Conservation (phyloP, 2,797 vertebrate species). For the Liparis tanakae region DNA sequence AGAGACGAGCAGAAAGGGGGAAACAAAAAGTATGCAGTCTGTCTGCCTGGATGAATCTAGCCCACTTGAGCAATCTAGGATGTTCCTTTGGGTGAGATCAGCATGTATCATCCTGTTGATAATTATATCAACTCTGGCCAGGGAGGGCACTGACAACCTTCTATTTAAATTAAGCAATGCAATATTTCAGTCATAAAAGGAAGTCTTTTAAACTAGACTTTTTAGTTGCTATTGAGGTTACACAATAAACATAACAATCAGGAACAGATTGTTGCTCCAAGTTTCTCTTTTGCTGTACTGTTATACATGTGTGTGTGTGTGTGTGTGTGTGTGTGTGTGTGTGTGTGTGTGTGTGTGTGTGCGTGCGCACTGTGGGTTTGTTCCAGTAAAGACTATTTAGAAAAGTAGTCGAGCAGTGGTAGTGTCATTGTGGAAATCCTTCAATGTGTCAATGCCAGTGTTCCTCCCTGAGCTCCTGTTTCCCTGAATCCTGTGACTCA, state of each 20-base stretch:
- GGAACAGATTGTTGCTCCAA: conserved; percentile 49
- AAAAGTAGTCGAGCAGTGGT: conserved; percentile 36
- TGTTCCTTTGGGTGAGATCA: conserved; percentile 55
- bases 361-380: background rate
- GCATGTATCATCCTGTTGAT: conserved; percentile 51
- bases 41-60: conserved; percentile 23
- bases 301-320: conserved; percentile 9
- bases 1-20: conserved; percentile 16
- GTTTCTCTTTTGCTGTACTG: conserved; percentile 69
- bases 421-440: conserved; percentile 75
- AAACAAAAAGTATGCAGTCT: conserved; percentile 15
- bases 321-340: conserved; percentile 14
- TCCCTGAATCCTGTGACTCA: conserved; percentile 82
- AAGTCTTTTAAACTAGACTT: conserved; percentile 58
- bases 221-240: conserved; percentile 50
- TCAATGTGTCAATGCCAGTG: conserved; percentile 70
- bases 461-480: conserved; percentile 67
- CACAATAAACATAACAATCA: conserved; percentile 48
- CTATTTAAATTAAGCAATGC: conserved; percentile 32
- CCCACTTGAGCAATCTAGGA: conserved; percentile 64
- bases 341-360: conserved; percentile 39
- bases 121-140: conserved; percentile 23
- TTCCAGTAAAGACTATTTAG: conserved; percentile 70
- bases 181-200: conserved; percentile 45
- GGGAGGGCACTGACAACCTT: background rate